A percentile compares a stretch with the other conserved stretches of the same genome.
Conservation (phyloP, 2,113 vertebrate species). For the Andinoacara biseriatus region DNA sequence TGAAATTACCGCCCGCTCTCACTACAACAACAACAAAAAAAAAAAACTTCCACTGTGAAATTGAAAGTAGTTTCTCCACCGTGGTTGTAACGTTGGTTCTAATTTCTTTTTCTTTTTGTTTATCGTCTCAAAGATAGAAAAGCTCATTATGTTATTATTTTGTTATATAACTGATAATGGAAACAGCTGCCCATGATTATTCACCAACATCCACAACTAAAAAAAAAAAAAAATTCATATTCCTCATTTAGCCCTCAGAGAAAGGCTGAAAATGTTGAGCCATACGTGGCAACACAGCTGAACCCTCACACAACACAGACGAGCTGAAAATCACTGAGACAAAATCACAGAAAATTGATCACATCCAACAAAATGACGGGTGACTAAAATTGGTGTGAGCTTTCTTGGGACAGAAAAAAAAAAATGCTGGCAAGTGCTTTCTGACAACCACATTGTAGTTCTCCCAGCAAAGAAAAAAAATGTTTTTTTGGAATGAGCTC, state of each 20-base stretch:
- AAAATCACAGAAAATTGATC: constrained; percentile 79
- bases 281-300: constrained; percentile 19
- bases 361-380: constrained; percentile 78
- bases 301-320: constrained; percentile 31
- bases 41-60: constrained; percentile 35
- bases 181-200: constrained; percentile 17
- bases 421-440: neutral
- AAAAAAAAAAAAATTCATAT: neutral
- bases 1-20: constrained; percentile 58
- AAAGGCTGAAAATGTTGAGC: constrained; percentile 15
- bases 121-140: neutral
- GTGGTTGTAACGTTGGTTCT: neutral
- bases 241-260: neutral
- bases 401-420: constrained; percentile 12
- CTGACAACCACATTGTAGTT: neutral
- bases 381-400: constrained; percentile 67
- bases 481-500: neutral
- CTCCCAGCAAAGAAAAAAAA: neutral
- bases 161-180: neutral
- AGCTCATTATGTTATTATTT: neutral
- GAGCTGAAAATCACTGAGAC: constrained; percentile 66
- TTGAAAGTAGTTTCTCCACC: constrained; percentile 39
- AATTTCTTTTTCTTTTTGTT: constrained; percentile 1
- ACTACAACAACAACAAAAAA: constrained; percentile 15
- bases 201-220: neutral